These are phyloP conservation scores for Meteorus cinctellus DNA, from an alignment of 2,888 invertebrate genomes.

Conservation along the genomic window DNA sequence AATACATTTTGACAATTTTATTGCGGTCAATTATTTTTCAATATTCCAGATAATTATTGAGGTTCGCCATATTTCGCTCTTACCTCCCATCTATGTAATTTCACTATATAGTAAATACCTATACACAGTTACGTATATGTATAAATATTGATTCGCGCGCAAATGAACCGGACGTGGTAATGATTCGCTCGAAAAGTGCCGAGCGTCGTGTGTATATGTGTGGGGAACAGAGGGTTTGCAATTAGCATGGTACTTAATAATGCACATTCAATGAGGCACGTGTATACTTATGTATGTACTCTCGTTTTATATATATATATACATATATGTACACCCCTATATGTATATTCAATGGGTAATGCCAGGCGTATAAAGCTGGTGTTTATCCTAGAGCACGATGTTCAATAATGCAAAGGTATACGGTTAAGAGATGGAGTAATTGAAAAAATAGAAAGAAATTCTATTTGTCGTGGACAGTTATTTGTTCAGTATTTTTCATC, in stretches of 20 bases:
- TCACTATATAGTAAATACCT: neutral
- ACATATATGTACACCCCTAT: neutral
- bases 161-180: constrained; percentile 48
- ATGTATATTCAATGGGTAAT: neutral
- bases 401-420: constrained; percentile 58
- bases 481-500: no score
- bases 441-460: neutral
- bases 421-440: neutral
- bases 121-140: neutral
- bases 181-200: constrained; percentile 48
- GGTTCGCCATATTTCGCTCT: neutral
- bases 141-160: constrained; percentile 30
- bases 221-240: constrained; percentile 58
- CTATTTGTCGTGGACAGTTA: no score
- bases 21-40: no score
- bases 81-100: neutral
- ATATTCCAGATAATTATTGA: no score
- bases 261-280: constrained; percentile 62
- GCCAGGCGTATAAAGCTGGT: constrained; percentile 37
- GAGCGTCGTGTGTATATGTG: constrained; percentile 34
- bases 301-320: neutral
- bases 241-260: constrained; percentile 66
- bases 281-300: constrained; percentile 48
- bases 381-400: constrained; percentile 54
- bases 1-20: no score